Evolutionary conservation across 64 coral and sea anemone genomes (phyloP), one percentile per base, ranked within the genome.

Genomic region (Stichodactyla mertensii): DNA sequence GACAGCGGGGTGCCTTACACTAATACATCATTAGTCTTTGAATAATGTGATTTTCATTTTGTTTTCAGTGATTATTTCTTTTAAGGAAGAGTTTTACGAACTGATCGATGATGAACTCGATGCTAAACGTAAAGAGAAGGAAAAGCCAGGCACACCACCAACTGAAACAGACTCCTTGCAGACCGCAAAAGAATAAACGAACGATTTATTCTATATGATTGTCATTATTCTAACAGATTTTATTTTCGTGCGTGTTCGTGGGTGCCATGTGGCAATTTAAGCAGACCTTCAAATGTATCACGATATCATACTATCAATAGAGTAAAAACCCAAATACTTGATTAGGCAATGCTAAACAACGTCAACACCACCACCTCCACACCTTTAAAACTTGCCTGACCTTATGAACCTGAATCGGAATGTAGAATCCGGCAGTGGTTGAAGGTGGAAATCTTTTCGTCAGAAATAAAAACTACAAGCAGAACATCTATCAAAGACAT

Each of bases 51-150:
- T 45, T 51, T 26, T 79, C n/a, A 52, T 80, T 23, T 14, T 54
- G 8, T 64, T 55, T 55, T 20, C 16, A 90, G 88, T 69, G 27
- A 57, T 90, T 16, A 11, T 90, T 7, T 9, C 82, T 16, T 90
- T 90, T 31, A 84, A 78, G 71, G 82, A 85, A 51, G 88, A 90
- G 71, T 24, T 90, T 28, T 90, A 90, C 66, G 88, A 90, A 52
- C 83, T 90, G 28, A 90, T 90, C 10, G 88, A 89, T 18, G 88
- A 90, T 19, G 88, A 79, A 79, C 24, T 55, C 22, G 88, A 83
- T 8, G 88, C 77, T 13, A 83, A 55, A 52, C 67, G 64, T 20
- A 90, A 85, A 61, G 11, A 51, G 45, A 82, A 77, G 54, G 52
- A 78, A 84, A 16, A 18, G 15, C 9, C 15, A 52, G 64, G 24